Evolutionary conservation across 2,888 invertebrate species (phyloP), one percentile per base, ranked within the genome.

Genomic region (Macropis europaea): DNA sequence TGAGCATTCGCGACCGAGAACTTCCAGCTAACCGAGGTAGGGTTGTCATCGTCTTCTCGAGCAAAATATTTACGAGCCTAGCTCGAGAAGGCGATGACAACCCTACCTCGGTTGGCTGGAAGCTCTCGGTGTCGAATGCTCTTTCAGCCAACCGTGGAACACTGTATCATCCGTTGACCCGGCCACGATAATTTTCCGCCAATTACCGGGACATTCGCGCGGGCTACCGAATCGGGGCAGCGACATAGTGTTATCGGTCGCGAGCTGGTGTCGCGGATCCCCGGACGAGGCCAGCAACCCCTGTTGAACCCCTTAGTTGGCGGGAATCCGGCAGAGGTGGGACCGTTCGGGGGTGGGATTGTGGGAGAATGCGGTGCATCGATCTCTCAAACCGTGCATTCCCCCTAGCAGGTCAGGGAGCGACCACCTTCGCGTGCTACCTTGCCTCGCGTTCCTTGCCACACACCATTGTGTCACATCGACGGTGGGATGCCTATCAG

Each of bases 251-350:
- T 60, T 61, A 73, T 70, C 43, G 72, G 42, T 19, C 59, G 59
- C 52, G 71, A 69, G 73, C 64, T 66, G 59, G 59, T 54, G 50
- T 63, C 79, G 66, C 63, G 78, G 76, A 79, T 81, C 79, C 87
- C 88, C 88, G 87, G 88, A 88, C 87, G 88, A 85, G 89, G 88
- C 83, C 87, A 87, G 86, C 86, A 86, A 89, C 89, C 88, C 88
- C 86, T 84, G 83, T 79, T 85, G 88, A 89, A 87, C 87, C 85
- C 85, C 82, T 79, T 75, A 78, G 77, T 62, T 73, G 79, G 67
- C 68, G 77, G 73, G 80, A 78, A 79, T 79, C 77, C 62, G 76
- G 80, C 77, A 24, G 66, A 61, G 73, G 77, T 71, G 52, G 70
- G 40, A 66, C 53, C 47, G 40, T 43, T 42, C 34, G 36, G 42